These are phyloP conservation scores for Drosophila paramelanica DNA, from an alignment of 2,888 invertebrate genomes.

Conservation along the genomic window DNA sequence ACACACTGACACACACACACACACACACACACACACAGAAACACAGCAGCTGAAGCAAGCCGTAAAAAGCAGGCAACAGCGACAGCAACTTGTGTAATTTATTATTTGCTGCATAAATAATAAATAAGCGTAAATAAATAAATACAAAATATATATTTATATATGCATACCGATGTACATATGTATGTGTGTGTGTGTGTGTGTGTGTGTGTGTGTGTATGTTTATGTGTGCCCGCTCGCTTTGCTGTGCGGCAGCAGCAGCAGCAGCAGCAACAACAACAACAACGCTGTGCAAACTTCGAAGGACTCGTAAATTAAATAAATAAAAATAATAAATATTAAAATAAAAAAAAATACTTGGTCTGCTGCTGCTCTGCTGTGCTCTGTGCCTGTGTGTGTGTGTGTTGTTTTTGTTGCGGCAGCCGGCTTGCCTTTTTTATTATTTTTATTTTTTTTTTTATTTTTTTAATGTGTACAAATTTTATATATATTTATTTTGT, in stretches of 20 bases:
- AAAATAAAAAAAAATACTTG: constrained; percentile 55
- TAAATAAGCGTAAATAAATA: constrained; percentile 82
- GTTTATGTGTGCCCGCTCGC: too few relatives aligned
- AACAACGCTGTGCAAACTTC: constrained; percentile 55
- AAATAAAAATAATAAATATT: constrained; percentile 76
- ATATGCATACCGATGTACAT: neutral
- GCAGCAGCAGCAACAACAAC: constrained; percentile 21
- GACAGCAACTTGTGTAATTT: constrained; percentile 78
- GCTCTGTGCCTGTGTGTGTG: constrained; percentile 23
- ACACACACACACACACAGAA: too few relatives aligned
- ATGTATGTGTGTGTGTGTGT: too few relatives aligned
- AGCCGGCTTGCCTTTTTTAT: constrained; percentile 52
- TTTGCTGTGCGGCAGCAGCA: constrained; percentile 1
- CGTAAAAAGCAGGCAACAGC: constrained; percentile 42
- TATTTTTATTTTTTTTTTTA: constrained; percentile 53
- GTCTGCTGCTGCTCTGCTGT: constrained; percentile 1
- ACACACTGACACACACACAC: constrained; percentile 15
- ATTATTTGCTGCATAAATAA: constrained; percentile 83
- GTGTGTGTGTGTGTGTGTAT: constrained; percentile 6
- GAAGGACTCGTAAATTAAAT: constrained; percentile 77
- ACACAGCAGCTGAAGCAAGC: constrained; percentile 10
- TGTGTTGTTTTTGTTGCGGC: constrained; percentile 17
- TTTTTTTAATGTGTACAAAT: constrained; percentile 48
- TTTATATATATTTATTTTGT: constrained; percentile 6
- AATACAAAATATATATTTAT: constrained; percentile 53